Conservation (phyloP, 2,888 invertebrate species). For the Octodonta nipae region DNA sequence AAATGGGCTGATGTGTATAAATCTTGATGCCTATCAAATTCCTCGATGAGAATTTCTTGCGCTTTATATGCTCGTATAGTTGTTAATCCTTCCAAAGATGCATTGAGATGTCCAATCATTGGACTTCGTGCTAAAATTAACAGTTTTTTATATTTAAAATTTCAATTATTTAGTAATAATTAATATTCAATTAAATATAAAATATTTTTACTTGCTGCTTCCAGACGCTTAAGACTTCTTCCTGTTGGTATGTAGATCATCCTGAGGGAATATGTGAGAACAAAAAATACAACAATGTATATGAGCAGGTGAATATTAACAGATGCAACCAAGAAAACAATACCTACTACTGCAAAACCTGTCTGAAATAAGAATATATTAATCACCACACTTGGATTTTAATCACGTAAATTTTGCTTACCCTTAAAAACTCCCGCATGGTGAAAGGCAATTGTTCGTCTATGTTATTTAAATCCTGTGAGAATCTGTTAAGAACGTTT, state of each 20-base stretch:
- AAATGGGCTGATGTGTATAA: slow-evolving; percentile 29
- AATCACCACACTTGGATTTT: not conserved
- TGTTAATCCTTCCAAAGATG: slow-evolving; percentile 33
- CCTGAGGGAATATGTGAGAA: slow-evolving; percentile 8
- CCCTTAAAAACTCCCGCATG: slow-evolving; percentile 17
- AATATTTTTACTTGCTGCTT: slow-evolving; percentile 25
- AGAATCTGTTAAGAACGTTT: slow-evolving; percentile 25
- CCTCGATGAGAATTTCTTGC: slow-evolving; percentile 25
- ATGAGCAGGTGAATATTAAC: slow-evolving; percentile 19
- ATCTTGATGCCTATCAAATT: slow-evolving; percentile 32
- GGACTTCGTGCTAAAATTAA: slow-evolving; percentile 30
- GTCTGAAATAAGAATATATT: too few species aligned
- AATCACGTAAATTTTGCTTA: too few species aligned
- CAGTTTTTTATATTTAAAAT: too few species aligned
- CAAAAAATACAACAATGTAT: slow-evolving; percentile 17
- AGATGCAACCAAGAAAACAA: slow-evolving; percentile 13
- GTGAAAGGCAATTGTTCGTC: slow-evolving; percentile 21
- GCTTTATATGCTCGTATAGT: slow-evolving; percentile 31
- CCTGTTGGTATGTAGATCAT: slow-evolving; percentile 21
- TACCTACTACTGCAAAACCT: too few species aligned
- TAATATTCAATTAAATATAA: too few species aligned
- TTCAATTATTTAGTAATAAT: too few species aligned
- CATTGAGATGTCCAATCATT: slow-evolving; percentile 30
- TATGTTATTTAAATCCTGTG: slow-evolving; percentile 22
- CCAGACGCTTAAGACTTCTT: slow-evolving; percentile 23